A percentile compares a stretch with the other conserved stretches of the same genome.
phyloP scores from a whole-genome alignment of 2,888 invertebrate genomes.

The Odontothrips loti region DNA sequence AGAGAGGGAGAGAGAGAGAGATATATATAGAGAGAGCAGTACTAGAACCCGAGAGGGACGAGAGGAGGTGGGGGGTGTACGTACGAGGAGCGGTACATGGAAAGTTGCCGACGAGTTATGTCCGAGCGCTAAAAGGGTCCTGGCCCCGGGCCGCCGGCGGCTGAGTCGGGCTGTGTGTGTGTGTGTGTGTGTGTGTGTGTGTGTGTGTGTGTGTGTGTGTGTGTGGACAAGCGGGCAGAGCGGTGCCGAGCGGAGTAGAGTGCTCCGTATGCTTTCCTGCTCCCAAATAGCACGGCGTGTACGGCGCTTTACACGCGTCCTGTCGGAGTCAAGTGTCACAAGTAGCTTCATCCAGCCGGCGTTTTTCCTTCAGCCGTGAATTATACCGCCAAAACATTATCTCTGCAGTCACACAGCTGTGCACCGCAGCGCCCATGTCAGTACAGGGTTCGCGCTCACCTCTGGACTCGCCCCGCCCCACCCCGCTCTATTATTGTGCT shows the following conservation, averaged over 20 bases:
- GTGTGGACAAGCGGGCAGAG: background rate
- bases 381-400: too few species aligned
- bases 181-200: slow-evolving; percentile 4
- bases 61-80: background rate
- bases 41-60: background rate
- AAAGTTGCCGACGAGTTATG: slow-evolving; percentile 19
- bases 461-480: too few species aligned
- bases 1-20: background rate
- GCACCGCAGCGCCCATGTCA: too few species aligned
- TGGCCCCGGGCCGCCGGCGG: background rate
- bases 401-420: too few species aligned
- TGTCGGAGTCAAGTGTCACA: too few species aligned
- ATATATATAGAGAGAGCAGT: background rate
- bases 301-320: too few species aligned
- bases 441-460: too few species aligned
- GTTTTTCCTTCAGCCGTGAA: too few species aligned
- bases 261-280: too few species aligned
- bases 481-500: too few species aligned
- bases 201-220: slow-evolving; percentile 21
- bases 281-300: too few species aligned
- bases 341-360: too few species aligned
- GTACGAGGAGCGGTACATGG: background rate
- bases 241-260: background rate
- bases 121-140: slow-evolving; percentile 20
- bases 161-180: background rate